Percentiles rank a stretch among this genome's conserved stretches.
These are phyloP conservation scores for Agrotis segetum DNA, from an alignment of 2,888 invertebrate species.

Conservation along the genomic window DNA sequence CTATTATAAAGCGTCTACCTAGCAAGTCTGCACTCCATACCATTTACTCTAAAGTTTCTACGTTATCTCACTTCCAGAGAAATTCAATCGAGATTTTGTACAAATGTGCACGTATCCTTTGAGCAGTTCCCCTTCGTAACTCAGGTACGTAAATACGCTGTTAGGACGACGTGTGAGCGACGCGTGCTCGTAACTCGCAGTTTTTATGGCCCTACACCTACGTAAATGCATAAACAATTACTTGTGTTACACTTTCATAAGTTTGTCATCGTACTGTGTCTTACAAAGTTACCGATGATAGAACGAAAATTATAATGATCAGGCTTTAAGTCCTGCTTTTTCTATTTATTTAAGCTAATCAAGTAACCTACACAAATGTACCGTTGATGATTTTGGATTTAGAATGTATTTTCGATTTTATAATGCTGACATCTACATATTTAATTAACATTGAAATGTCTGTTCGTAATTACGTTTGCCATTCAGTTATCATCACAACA, in stretches of 20 bases:
- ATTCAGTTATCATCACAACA: neutral
- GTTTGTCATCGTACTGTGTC: slow-evolving; percentile 35
- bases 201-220: slow-evolving; percentile 71
- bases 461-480: too few species aligned
- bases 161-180: slow-evolving; percentile 62
- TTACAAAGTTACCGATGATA: slow-evolving; percentile 38
- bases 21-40: too few species aligned
- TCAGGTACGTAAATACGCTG: slow-evolving; percentile 70
- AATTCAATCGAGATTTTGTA: slow-evolving; percentile 25
- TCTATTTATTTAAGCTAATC: neutral
- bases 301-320: neutral
- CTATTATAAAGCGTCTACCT: too few species aligned
- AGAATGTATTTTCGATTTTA: too few species aligned
- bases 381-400: too few species aligned
- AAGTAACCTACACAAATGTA: too few species aligned
- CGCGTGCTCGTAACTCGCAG: slow-evolving; percentile 63
- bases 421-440: neutral
- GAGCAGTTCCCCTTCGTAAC: slow-evolving; percentile 54
- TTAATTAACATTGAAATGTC: neutral
- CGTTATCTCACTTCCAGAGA: too few species aligned
- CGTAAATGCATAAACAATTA: slow-evolving; percentile 64
- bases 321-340: too few species aligned
- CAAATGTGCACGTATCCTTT: slow-evolving; percentile 48
- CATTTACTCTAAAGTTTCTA: too few species aligned
- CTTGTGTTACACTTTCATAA: slow-evolving; percentile 58